Percentiles rank a stretch among this genome's conserved stretches.
Conservation (phyloP, 2,113 vertebrate species). For the human region DNA sequence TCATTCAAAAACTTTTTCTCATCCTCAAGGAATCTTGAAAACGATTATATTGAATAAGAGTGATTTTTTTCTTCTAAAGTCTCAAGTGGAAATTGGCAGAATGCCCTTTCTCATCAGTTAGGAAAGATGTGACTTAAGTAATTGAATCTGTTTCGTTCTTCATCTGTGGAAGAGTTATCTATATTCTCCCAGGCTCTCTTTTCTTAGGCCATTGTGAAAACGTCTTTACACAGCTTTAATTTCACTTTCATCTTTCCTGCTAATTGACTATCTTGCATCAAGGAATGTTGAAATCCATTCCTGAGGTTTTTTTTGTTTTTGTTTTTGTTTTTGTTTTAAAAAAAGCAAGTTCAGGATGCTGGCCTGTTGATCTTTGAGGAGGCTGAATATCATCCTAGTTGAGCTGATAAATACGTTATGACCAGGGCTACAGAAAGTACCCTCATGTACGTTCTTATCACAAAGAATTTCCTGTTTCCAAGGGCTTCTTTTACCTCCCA, state of each 20-base stretch:
- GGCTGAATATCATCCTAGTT: constrained; percentile 20
- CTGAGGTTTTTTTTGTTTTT: neutral
- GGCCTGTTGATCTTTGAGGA: constrained; percentile 55
- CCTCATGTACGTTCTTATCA: constrained; percentile 40
- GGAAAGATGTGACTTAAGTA: neutral
- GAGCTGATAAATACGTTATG: constrained; percentile 35
- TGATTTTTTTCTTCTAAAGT: neutral
- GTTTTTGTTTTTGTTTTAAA: neutral
- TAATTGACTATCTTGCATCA: constrained; percentile 22
- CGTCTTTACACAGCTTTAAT: neutral
- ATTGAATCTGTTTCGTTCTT: neutral
- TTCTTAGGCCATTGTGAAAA: neutral
- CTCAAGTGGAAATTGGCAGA: constrained; percentile 25
- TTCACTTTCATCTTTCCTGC: constrained; percentile 10
- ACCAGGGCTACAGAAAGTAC: constrained; percentile 16
- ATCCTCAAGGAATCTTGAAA: neutral
- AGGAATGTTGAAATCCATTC: neutral
- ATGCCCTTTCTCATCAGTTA: constrained; percentile 22
- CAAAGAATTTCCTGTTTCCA: constrained; percentile 32
- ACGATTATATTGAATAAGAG: neutral
- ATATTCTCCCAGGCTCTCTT: neutral
- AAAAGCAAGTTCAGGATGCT: constrained; percentile 10
- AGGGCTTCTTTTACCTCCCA: neutral
- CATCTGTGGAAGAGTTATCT: neutral
- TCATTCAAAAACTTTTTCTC: neutral